phyloP scores from a whole-genome alignment of 2,888 invertebrate genomes.

The Cecidostiba fungosa region DNA sequence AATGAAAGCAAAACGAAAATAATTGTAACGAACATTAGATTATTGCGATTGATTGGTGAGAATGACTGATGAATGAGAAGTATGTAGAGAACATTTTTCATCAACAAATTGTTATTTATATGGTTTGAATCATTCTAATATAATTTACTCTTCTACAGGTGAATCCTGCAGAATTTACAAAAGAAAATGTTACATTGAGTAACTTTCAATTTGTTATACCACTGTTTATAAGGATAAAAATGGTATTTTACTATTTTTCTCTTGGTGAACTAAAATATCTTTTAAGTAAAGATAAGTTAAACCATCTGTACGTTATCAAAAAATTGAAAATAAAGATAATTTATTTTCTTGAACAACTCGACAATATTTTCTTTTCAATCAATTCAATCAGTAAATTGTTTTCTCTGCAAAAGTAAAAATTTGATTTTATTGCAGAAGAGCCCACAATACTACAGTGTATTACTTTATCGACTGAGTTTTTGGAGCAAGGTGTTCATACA shows the following conservation, averaged over 20 bases:
- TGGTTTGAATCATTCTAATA: background rate
- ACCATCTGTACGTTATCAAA: background rate
- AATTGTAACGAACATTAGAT: slow-evolving; percentile 41
- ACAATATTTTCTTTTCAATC: too few species aligned
- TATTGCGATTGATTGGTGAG: slow-evolving; percentile 7
- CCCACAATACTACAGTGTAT: background rate
- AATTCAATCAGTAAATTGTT: too few species aligned
- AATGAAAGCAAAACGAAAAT: slow-evolving; percentile 79
- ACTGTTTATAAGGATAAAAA: background rate
- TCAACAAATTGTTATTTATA: slow-evolving; percentile 32
- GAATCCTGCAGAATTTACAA: background rate
- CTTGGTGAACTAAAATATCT: background rate
- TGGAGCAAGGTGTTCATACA: background rate
- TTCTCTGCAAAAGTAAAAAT: background rate
- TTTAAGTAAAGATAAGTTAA: background rate
- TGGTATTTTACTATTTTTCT: background rate
- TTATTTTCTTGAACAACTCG: background rate
- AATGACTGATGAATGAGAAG: slow-evolving; percentile 27
- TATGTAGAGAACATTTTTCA: slow-evolving; percentile 1
- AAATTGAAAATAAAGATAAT: background rate
- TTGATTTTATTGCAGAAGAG: too few species aligned
- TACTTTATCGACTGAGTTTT: slow-evolving; percentile 1
- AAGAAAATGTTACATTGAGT: background rate
- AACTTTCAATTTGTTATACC: background rate
- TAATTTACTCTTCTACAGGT: background rate